Conservation (phyloP, 2,888 invertebrate genomes). For the Diogma glabrata region DNA sequence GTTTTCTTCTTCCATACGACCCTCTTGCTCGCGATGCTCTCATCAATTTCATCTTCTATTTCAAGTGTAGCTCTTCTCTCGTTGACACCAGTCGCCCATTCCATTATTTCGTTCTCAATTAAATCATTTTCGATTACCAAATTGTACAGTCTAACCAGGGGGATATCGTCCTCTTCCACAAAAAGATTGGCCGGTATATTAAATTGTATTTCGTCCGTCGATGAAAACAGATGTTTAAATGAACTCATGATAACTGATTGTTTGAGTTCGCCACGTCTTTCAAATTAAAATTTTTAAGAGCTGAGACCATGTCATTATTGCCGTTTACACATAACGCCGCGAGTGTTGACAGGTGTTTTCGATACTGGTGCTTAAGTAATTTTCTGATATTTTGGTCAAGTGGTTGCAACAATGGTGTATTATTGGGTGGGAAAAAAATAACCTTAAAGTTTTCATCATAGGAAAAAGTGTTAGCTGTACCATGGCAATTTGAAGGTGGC, state of each 20-base stretch:
- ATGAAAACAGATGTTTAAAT: too few species aligned
- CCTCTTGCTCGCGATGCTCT: too few species aligned
- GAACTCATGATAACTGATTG: too few species aligned
- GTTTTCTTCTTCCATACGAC: too few species aligned
- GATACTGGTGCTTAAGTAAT: neutral
- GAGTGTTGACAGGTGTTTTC: neutral
- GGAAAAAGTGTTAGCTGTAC: neutral
- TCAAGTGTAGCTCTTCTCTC: too few species aligned
- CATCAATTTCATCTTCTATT: too few species aligned
- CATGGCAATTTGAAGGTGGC: too few species aligned
- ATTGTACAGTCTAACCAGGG: neutral
- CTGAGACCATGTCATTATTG: neutral
- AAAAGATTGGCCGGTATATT: neutral
- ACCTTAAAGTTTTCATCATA: neutral
- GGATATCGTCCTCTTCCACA: neutral
- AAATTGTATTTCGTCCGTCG: neutral
- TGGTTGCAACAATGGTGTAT: slow-evolving; percentile 3
- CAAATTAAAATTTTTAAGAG: neutral
- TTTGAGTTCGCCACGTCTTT: too few species aligned
- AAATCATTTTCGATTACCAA: neutral
- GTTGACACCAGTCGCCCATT: neutral
- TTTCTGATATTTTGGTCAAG: too few species aligned
- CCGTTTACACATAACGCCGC: neutral
- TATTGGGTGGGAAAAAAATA: slow-evolving; percentile 1
- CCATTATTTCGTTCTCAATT: slow-evolving; percentile 1